Percentiles rank a stretch among this genome's conserved stretches.
These are phyloP conservation scores for Sciaenops ocellatus DNA, from an alignment of 2,797 vertebrate genomes.

Conservation along the genomic window DNA sequence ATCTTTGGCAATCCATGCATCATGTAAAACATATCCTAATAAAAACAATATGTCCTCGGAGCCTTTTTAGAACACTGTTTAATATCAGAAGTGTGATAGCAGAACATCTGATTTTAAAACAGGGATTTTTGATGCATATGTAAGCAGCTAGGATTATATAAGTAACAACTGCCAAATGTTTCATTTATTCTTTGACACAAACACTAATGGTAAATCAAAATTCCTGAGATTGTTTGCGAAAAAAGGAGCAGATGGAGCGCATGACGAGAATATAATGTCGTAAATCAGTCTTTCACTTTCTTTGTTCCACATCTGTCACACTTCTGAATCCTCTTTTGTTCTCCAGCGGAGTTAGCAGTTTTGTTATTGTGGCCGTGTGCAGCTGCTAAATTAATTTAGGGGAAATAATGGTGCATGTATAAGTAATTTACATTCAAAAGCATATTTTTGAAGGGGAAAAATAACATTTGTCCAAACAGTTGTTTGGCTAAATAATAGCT, in stretches of 20 bases:
- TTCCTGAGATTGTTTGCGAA: slow-evolving; percentile 30
- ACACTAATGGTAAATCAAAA: slow-evolving; percentile 40
- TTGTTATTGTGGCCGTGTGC: slow-evolving; percentile 17
- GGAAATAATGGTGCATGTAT: slow-evolving; percentile 35
- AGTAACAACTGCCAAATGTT: slow-evolving; percentile 10
- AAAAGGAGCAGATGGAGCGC: slow-evolving; percentile 56
- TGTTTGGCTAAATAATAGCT: slow-evolving; percentile 41
- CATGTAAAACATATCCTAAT: not conserved
- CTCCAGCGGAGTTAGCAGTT: slow-evolving; percentile 27
- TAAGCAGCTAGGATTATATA: not conserved
- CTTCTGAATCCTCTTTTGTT: slow-evolving; percentile 41
- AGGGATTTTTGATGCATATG: not conserved
- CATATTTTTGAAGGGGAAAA: slow-evolving; percentile 16
- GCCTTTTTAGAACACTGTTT: not conserved
- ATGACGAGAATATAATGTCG: slow-evolving; percentile 51
- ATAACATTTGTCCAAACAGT: slow-evolving; percentile 24
- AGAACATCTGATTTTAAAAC: not conserved
- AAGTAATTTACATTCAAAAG: slow-evolving; percentile 43
- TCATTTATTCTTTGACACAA: slow-evolving; percentile 32
- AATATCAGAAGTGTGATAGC: not conserved
- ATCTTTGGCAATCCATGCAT: not conserved
- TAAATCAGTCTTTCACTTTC: slow-evolving; percentile 51
- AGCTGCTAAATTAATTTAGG: slow-evolving; percentile 56
- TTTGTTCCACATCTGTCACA: slow-evolving; percentile 64
- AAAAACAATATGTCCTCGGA: not conserved